Conservation (phyloP, 35 echinoderm and acorn worm genomes). For the Lytechinus pictus region DNA sequence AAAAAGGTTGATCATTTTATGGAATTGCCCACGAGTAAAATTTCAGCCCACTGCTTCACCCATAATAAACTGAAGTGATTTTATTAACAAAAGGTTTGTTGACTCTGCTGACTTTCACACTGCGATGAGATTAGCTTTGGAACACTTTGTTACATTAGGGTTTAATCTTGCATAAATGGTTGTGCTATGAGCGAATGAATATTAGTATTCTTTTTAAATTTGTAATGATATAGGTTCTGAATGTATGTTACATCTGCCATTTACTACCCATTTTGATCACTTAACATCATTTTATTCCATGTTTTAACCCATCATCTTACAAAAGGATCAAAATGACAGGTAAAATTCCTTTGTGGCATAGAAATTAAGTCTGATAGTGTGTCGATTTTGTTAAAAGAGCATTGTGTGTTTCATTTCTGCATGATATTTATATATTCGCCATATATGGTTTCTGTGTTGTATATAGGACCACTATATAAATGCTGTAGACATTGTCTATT, state of each 20-base stretch:
- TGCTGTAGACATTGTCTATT: too few relatives aligned
- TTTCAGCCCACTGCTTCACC: too few relatives aligned
- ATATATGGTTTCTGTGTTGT: background rate
- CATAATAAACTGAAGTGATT: too few relatives aligned
- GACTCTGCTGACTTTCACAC: too few relatives aligned
- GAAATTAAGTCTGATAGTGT: background rate
- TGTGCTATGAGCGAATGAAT: too few relatives aligned
- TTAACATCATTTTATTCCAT: conserved; percentile 15
- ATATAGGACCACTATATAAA: background rate
- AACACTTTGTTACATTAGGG: too few relatives aligned
- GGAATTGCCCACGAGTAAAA: too few relatives aligned
- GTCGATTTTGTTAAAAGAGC: background rate
- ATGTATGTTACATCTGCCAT: background rate
- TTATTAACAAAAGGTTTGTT: too few relatives aligned
- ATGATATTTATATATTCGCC: background rate
- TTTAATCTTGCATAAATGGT: too few relatives aligned
- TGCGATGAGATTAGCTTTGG: too few relatives aligned
- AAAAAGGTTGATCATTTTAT: too few relatives aligned
- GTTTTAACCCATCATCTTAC: conserved; percentile 2
- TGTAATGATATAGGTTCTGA: background rate
- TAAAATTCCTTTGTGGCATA: background rate
- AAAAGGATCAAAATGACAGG: conserved; percentile 17
- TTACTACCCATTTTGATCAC: background rate
- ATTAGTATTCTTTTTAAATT: too few relatives aligned
- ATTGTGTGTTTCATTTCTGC: background rate